These are phyloP conservation scores for Zootoca vivipara DNA, from an alignment of 2,113 vertebrate genomes.

Conservation along the genomic window DNA sequence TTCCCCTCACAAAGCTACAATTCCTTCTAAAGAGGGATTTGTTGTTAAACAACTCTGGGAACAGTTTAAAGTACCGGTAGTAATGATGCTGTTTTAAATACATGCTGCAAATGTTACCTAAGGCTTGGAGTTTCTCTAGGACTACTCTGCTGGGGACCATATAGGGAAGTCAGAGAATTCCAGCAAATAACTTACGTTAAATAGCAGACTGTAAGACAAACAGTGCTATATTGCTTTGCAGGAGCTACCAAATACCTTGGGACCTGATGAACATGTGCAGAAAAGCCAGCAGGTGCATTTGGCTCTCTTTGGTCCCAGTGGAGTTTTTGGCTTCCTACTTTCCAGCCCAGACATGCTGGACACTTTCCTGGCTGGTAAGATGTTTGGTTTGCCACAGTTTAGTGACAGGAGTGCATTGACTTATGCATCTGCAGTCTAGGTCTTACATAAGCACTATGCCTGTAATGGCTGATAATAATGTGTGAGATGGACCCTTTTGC, in stretches of 20 bases:
- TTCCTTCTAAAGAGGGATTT: background rate
- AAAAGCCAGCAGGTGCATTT: conserved; percentile 79
- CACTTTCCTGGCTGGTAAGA: conserved; percentile 81
- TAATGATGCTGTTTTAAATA: too few species aligned
- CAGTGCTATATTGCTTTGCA: conserved; percentile 46
- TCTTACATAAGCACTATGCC: background rate
- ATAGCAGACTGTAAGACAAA: too few species aligned
- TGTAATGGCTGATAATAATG: background rate
- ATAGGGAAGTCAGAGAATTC: too few species aligned
- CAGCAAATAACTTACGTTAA: too few species aligned
- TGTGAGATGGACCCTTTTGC: background rate
- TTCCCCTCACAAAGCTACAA: background rate
- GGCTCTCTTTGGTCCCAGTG: conserved; percentile 80
- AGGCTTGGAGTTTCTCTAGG: background rate
- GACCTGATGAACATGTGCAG: conserved; percentile 80
- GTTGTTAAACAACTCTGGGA: too few species aligned
- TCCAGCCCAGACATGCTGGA: conserved; percentile 72
- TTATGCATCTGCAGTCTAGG: background rate
- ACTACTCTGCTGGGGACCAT: too few species aligned
- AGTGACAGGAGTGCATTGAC: background rate
- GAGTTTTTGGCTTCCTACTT: conserved; percentile 86
- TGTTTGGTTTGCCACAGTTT: background rate
- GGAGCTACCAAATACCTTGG: conserved; percentile 80
- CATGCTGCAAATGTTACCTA: too few species aligned
- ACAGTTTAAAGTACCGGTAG: too few species aligned